A percentile compares a stretch with the other conserved stretches of the same genome.
Conservation (phyloP, 2,888 invertebrate species). For the Euzophera pinguis region DNA sequence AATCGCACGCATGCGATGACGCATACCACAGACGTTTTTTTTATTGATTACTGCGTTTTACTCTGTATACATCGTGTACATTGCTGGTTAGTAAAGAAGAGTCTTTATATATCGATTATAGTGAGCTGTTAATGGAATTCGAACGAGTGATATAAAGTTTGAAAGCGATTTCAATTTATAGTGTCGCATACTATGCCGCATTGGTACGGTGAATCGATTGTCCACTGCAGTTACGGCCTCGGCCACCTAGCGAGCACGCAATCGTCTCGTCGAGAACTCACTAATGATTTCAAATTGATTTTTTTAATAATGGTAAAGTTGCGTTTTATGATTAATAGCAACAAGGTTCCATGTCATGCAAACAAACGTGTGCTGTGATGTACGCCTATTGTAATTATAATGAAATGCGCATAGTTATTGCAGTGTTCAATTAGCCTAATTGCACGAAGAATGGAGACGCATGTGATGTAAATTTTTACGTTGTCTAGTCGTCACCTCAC, state of each 20-base stretch:
- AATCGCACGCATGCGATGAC: conserved; percentile 34
- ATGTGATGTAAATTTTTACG: not conserved
- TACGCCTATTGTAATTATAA: conserved; percentile 4
- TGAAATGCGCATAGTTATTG: not conserved
- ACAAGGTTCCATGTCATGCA: conserved; percentile 15
- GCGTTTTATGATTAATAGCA: conserved; percentile 23
- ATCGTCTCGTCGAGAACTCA: conserved; percentile 54
- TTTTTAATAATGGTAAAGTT: conserved; percentile 28
- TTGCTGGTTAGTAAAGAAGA: conserved; percentile 19
- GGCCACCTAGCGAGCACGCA: conserved; percentile 69
- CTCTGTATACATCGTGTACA: conserved; percentile 34
- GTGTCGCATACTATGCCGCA: conserved; percentile 69
- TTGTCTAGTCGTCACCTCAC: not conserved
- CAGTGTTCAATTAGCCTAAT: not conserved
- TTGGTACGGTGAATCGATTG: conserved; percentile 73
- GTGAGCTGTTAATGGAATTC: conserved; percentile 33
- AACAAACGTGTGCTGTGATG: conserved; percentile 16
- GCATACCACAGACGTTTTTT: conserved; percentile 31
- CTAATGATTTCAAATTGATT: conserved; percentile 47
- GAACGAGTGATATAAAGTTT: conserved; percentile 34
- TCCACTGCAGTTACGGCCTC: conserved; percentile 69
- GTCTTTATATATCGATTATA: conserved; percentile 7
- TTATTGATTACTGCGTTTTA: conserved; percentile 26
- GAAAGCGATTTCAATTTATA: conserved; percentile 53
- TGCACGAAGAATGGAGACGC: not conserved